These are phyloP conservation scores for Monopis laevigella DNA, from an alignment of 2,888 invertebrate genomes.

Conservation along the genomic window DNA sequence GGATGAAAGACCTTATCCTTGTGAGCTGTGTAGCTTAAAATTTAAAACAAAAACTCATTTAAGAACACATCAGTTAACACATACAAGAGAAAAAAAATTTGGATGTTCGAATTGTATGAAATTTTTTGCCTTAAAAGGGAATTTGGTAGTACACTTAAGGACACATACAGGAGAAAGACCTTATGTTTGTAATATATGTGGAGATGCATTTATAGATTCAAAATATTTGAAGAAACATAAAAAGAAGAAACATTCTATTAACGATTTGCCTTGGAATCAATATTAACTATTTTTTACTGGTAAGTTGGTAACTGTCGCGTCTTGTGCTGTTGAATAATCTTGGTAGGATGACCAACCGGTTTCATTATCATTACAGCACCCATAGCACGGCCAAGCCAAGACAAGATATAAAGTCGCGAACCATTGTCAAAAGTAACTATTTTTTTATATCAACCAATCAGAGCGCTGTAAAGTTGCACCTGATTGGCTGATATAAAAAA, in stretches of 20 bases:
- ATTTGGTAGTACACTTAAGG: constrained; percentile 55
- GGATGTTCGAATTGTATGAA: constrained; percentile 64
- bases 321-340: no score
- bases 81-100: constrained; percentile 60
- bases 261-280: constrained; percentile 52
- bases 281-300: no score
- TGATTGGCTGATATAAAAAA: no score
- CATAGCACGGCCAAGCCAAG: no score
- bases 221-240: constrained; percentile 63
- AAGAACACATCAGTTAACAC: constrained; percentile 57
- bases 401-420: no score
- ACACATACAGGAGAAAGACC: constrained; percentile 63
- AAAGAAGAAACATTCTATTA: constrained; percentile 51
- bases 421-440: no score
- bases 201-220: constrained; percentile 60
- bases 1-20: constrained; percentile 55
- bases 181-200: constrained; percentile 51
- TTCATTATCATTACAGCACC: no score
- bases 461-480: no score
- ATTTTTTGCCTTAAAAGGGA: constrained; percentile 60
- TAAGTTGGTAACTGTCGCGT: no score
- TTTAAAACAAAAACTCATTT: constrained; percentile 62
- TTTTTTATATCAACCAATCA: no score
- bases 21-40: constrained; percentile 47
- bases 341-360: no score